phyloP scores from a whole-genome alignment of 2,888 invertebrate species.

The Odontothrips loti region DNA sequence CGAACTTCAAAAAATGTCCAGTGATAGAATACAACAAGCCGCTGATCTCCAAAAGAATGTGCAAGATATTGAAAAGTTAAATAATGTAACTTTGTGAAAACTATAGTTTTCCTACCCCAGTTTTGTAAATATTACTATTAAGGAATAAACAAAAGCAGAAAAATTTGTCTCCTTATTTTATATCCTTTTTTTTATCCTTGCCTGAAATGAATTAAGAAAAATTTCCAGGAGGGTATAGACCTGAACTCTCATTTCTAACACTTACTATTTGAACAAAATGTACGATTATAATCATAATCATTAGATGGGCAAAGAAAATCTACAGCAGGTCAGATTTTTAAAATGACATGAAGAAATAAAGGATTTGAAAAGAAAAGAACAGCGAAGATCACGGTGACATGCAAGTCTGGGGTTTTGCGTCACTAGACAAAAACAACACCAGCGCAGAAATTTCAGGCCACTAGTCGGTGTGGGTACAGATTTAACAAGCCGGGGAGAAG shows the following conservation, averaged over 20 bases:
- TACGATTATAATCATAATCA: neutral
- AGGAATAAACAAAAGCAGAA: neutral
- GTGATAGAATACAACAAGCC: constrained; percentile 34
- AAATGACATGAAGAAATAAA: neutral
- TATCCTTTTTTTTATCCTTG: neutral
- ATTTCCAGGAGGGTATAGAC: too few species aligned
- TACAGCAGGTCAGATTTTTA: neutral
- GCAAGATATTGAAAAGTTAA: constrained; percentile 36
- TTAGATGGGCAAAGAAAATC: too few species aligned
- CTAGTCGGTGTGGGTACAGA: too few species aligned
- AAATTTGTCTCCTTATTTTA: constrained; percentile 18
- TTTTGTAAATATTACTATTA: constrained; percentile 19
- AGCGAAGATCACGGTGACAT: too few species aligned
- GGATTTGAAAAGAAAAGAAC: neutral
- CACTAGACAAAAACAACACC: too few species aligned
- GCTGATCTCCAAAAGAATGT: constrained; percentile 33
- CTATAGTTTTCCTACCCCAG: constrained; percentile 12
- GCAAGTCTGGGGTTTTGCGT: too few species aligned
- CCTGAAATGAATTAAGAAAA: too few species aligned
- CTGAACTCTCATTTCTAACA: neutral
- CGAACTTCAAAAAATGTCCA: constrained; percentile 24
- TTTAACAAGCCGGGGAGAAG: too few species aligned
- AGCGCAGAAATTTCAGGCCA: too few species aligned
- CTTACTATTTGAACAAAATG: neutral
- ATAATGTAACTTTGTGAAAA: constrained; percentile 30